Base-by-base conservation (phyloP, 2,113 vertebrate species). In the Cichladusa arquata region DNA sequence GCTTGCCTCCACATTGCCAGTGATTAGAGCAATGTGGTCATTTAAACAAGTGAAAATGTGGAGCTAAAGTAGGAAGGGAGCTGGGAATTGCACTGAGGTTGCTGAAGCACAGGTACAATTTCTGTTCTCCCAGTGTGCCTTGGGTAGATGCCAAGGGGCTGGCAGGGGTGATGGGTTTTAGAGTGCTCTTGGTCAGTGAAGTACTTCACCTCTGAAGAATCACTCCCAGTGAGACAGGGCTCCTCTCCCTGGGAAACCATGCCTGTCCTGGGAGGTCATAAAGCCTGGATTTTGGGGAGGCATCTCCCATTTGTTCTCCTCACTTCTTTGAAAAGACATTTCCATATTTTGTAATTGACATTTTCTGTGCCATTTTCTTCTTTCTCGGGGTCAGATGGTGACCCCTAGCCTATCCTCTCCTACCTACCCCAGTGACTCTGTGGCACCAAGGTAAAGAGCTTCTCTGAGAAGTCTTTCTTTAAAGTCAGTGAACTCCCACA, bases 1-100 rank as follows among this genome's bases (percentile, higher is more conserved):
- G 5, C 24, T 19, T 29, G 18, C 16, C 33, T 74, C 44, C 17
- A 11, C 26, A 13, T 5, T 2, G 0, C 18, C 1, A 1, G 11
- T n/a, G 25, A 20, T 8, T 12, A 34, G 19, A 28, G 12, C 7
- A 36, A 16, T 14, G 26, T 6, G 5, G 12, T 44, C 28, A 24
- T 60, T 64, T 48, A 67, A 60, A 64, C 16, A 9, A 20, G n/a
- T 17, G 29, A 16, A 62, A 66, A 24, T 3, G 29, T 22, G 22
- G 20, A 79, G 40, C 42, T 58, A 11, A 38, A 16, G 23, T 17
- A 10, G 54, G 50, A 92, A 22, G 11, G 9, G 40, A 25, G 11
- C 47, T 67, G 76, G 20, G 58, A 28, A 33, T 42, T 83, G 26
- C 22, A 19, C 2, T 5, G 3, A 80, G 45, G 18, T 26, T 73